These are phyloP conservation scores for Ectobius pallidus DNA, from an alignment of 2,888 invertebrate genomes.

Conservation along the genomic window DNA sequence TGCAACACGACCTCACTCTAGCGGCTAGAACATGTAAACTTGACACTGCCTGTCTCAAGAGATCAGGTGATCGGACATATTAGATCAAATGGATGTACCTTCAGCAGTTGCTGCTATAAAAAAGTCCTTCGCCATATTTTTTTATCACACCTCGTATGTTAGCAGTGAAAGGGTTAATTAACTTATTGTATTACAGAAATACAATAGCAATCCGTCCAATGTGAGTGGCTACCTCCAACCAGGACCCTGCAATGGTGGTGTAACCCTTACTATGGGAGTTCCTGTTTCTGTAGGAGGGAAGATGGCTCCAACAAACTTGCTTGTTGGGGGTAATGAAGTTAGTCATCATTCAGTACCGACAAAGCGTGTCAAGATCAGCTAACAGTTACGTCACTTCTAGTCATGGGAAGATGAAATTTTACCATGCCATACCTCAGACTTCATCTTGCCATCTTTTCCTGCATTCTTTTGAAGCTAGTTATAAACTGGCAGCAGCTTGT, in stretches of 20 bases:
- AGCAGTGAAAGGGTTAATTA: too few relatives aligned
- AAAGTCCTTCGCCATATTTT: too few relatives aligned
- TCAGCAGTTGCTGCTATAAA: too few relatives aligned
- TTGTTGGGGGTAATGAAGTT: conserved; percentile 32
- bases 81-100: too few relatives aligned
- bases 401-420: conserved; percentile 19
- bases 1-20: too few relatives aligned
- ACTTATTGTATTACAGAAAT: conserved; percentile 31
- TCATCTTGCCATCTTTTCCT: conserved; percentile 15
- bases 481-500: conserved; percentile 5
- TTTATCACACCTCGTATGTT: too few relatives aligned
- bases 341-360: conserved; percentile 32
- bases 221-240: conserved; percentile 34
- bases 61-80: too few relatives aligned
- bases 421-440: conserved; percentile 9
- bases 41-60: too few relatives aligned
- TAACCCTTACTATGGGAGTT: conserved; percentile 31
- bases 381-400: conserved; percentile 33
- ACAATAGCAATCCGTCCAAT: conserved; percentile 40
- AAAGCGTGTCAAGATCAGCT: conserved; percentile 42
- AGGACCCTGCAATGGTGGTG: conserved; percentile 37
- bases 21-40: too few relatives aligned
- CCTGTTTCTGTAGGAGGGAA: conserved; percentile 26
- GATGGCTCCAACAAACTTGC: conserved; percentile 21
- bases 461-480: not conserved